Conservation (phyloP, 2,113 vertebrate species). For the Balaenoptera acutorostrata region DNA sequence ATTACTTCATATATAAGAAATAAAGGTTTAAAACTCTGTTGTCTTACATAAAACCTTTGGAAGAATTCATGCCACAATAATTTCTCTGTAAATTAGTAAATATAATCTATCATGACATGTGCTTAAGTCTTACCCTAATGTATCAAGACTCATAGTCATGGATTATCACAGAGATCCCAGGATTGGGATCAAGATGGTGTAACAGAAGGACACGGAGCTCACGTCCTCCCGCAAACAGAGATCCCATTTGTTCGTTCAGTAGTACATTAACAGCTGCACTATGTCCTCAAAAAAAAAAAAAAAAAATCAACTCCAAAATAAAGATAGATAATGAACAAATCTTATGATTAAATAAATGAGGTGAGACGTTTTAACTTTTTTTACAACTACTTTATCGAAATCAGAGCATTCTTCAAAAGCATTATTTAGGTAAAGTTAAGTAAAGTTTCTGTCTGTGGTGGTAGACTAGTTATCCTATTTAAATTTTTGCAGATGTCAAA, state of each 20-base stretch:
- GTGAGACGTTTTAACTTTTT: not conserved
- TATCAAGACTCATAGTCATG: not conserved
- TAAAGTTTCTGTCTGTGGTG: not conserved
- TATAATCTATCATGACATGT: not conserved
- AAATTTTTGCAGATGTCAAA: not conserved
- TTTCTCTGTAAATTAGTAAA: not conserved
- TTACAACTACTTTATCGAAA: not conserved
- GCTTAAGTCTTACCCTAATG: not conserved
- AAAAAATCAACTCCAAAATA: not conserved
- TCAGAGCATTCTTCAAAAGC: not conserved
- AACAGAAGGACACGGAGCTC: not conserved
- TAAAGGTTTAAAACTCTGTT: not conserved
- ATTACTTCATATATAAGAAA: not conserved
- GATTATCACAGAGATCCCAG: not conserved
- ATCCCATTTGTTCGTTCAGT: not conserved
- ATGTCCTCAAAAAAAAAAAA: not conserved
- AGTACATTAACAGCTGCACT: not conserved
- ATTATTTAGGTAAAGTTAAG: not conserved
- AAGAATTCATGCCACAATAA: not conserved
- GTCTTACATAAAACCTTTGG: not conserved
- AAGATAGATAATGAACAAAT: not conserved
- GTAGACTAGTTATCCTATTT: not conserved
- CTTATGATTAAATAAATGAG: not conserved
- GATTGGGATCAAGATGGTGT: not conserved
- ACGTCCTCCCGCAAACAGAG: not conserved